These are phyloP conservation scores for Diogma glabrata DNA, from an alignment of 2,888 invertebrate genomes.

Conservation along the genomic window DNA sequence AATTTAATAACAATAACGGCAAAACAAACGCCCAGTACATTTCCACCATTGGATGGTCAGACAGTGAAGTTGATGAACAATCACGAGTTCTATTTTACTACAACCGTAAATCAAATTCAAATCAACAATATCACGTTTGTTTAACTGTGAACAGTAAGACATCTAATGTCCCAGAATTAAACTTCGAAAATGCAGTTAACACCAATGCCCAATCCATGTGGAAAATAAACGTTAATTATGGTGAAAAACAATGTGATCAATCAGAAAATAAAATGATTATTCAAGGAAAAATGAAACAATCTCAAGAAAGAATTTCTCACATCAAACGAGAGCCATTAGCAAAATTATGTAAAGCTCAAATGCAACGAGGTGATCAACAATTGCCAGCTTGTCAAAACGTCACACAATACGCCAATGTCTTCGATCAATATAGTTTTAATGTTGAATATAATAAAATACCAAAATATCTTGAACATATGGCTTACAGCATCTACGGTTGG, in stretches of 20 bases:
- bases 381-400: conserved; percentile 46
- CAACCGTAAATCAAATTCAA: not conserved
- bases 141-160: not conserved
- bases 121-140: conserved; percentile 1
- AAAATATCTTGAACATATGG: not conserved
- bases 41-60: conserved; percentile 42
- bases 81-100: conserved; percentile 36
- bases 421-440: conserved; percentile 36
- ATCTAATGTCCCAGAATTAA: conserved; percentile 42
- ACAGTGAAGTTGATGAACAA: conserved; percentile 46
- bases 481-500: not conserved
- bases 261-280: conserved; percentile 26
- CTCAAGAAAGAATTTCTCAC: conserved; percentile 38
- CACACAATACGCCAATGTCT: conserved; percentile 40
- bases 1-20: no score
- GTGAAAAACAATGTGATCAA: conserved; percentile 34
- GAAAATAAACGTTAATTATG: conserved; percentile 39
- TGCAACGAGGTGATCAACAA: conserved; percentile 43
- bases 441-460: not conserved
- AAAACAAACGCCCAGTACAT: conserved; percentile 36
- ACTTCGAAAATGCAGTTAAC: conserved; percentile 43
- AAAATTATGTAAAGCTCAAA: conserved; percentile 21
- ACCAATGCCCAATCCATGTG: conserved; percentile 40
- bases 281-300: conserved; percentile 40
- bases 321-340: conserved; percentile 28